Evolutionary conservation across 1,140 invertebrate species (phyloP), one percentile per base, ranked within the genome.

Genomic region (Drepana arcuata): DNA sequence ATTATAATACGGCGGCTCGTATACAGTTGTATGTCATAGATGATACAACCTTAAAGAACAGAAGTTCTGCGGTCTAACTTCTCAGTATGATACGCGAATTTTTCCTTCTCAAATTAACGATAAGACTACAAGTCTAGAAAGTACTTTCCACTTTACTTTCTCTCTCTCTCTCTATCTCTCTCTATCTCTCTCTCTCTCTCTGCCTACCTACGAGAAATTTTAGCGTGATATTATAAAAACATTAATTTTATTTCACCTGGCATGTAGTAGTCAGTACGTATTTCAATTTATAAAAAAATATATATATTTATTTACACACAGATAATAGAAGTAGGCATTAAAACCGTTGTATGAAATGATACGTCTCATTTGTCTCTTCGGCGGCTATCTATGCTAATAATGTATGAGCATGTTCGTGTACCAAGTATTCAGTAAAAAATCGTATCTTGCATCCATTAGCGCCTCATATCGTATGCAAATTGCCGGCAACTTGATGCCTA

Each of bases 401-500:
- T 39, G 41, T 48, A 51, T 56, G 57, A 58, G 45, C 54, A 56
- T 49, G 55, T 46, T 55, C 55, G 47, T 47, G 47, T 51, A 57
- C 50, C 54, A 56, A 66, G 63, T 68, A 65, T 65, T 68, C 47
- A 64, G 55, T 43, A 31, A 41, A 69, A 58, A 61, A 57, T 51
- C 43, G 44, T 64, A 63, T 65, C 52, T 63, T 67, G 60, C 52
- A 52, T 49, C 52, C 62, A 78, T 78, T 74, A 74, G 59, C 65
- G 52, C 59, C 66, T 72, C 64, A 74, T 74, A 72, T 59, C 60
- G 41, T 67, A 78, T 78, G 73, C 68, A 78, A 74, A 78, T 74
- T 68, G 64, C 48, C 39, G 42, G 48, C 50, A 57, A 50, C 42
- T 43, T 18, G 34, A 39, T 48, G 49, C 45, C 61, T 42, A 65